A percentile compares a stretch with the other conserved stretches of the same genome.
Evolutionary conservation across 1,140 invertebrate species (phyloP).

Genomic region (Colletes gigas): DNA sequence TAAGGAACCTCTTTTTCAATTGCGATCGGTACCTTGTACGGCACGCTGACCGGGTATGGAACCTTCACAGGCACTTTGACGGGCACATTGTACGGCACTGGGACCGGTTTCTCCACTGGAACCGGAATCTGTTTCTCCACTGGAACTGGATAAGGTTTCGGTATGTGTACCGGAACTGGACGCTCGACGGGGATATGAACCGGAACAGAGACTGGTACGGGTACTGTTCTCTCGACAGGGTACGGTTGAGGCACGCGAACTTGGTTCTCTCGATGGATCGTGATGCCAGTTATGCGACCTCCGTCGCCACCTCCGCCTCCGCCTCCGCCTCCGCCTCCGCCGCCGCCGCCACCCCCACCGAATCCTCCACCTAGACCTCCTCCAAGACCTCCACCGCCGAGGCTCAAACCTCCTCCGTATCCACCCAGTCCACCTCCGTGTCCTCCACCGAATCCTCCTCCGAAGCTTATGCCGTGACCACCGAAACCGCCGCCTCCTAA

Average conservation of each 20-base stretch:
- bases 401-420: slow-evolving; percentile 48
- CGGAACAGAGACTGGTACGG: slow-evolving; percentile 75
- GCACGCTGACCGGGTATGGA: slow-evolving; percentile 74
- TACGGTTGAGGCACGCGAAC: slow-evolving; percentile 80
- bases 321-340: slow-evolving; percentile 48
- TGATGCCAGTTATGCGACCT: slow-evolving; percentile 77
- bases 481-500: slow-evolving; percentile 53
- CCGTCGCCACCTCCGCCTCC: slow-evolving; percentile 61
- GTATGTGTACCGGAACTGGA: slow-evolving; percentile 82
- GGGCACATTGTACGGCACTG: slow-evolving; percentile 81
- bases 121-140: slow-evolving; percentile 82
- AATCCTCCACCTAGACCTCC: slow-evolving; percentile 51
- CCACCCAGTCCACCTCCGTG: slow-evolving; percentile 50
- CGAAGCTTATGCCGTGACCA: slow-evolving; percentile 46
- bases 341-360: slow-evolving; percentile 50
- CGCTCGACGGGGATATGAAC: slow-evolving; percentile 81
- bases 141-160: slow-evolving; percentile 82
- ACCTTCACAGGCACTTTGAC: slow-evolving; percentile 82
- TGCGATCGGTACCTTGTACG: slow-evolving; percentile 68
- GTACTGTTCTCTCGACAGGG: slow-evolving; percentile 76
- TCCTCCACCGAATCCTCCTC: slow-evolving; percentile 56
- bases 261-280: slow-evolving; percentile 78
- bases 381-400: slow-evolving; percentile 40
- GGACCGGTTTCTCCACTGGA: slow-evolving; percentile 81
- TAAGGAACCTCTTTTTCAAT: slow-evolving; percentile 77